Base-by-base conservation (phyloP, 2,888 invertebrate genomes). In the Muscina levida region DNA sequence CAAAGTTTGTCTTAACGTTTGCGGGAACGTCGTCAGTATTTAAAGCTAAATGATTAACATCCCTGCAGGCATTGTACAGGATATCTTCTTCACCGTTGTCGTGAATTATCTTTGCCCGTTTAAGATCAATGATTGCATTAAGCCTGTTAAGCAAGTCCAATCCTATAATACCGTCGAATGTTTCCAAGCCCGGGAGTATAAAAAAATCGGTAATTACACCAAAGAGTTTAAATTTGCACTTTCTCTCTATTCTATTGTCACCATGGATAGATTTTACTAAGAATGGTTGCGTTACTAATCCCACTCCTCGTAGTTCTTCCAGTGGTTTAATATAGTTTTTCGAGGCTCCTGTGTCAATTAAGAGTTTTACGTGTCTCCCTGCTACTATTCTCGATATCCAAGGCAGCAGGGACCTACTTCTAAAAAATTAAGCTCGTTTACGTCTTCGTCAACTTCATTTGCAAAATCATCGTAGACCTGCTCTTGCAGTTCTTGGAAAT, bases 111-210 rank as follows among this genome's bases (percentile, higher is more conserved):
- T 51, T 56, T 11, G 75, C 74, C 22, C 65, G 75, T n/a, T 37
- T 24, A 0, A 82, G 0, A 51, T 82, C 65, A 10, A 81, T 6
- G 2, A 77, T 68, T 15, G 83, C 81, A 2, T 48, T 26, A 0
- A 81, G 62, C 65, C 74, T 71, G 1, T 37, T 74, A 0, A 82
- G 53, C 67, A 82, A 80, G 57, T 83, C 82, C 19, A 78, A 78
- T 1, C 78, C 83, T 0, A 82, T 82, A 5, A 82, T 83, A 1
- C 70, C 79, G 39, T 76, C 66, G 67, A 79, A 79, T 6, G 53
- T 70, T n/a, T 72, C 46, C 1, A 76, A 59, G 15, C 26, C 15
- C 1, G 51, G 48, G 26, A 77, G 62, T 13, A 77, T 26, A 17
- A 59, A 81, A 71, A 80, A 81, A 0, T 17, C 4, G 5, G 10